Percentiles rank a stretch among this genome's conserved stretches.
Conservation (phyloP, 2,113 vertebrate genomes). For the Lagopus leucura region DNA sequence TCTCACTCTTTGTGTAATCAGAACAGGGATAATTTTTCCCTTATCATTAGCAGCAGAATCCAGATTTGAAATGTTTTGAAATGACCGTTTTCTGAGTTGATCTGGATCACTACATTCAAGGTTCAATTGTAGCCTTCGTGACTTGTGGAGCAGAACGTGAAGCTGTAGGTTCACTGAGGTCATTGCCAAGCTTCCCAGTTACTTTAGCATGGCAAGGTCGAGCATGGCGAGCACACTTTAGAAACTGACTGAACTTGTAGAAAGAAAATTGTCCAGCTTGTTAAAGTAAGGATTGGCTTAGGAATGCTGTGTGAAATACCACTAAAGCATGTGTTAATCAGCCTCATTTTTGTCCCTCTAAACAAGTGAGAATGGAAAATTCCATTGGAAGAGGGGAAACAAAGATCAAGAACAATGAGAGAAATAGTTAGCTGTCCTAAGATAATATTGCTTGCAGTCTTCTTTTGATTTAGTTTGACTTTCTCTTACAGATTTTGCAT, state of each 20-base stretch:
- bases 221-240: rapidly evolving
- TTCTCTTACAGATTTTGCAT: not conserved
- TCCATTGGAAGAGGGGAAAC: not conserved
- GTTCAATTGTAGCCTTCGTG: not conserved
- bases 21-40: not conserved
- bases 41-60: not conserved
- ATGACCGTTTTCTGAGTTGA: not conserved
- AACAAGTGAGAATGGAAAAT: not conserved
- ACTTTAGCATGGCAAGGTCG: not conserved
- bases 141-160: not conserved
- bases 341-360: not conserved
- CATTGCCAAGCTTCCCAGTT: not conserved
- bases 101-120: not conserved
- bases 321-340: not conserved
- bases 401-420: not conserved
- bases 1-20: rapidly evolving
- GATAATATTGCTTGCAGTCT: not conserved
- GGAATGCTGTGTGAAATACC: not conserved
- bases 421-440: not conserved
- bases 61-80: not conserved
- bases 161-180: not conserved
- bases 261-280: not conserved
- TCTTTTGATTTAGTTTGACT: not conserved
- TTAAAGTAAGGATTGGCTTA: not conserved
- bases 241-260: not conserved